Conservation (phyloP, 2,113 vertebrate species). For the Semnopithecus entellus region DNA sequence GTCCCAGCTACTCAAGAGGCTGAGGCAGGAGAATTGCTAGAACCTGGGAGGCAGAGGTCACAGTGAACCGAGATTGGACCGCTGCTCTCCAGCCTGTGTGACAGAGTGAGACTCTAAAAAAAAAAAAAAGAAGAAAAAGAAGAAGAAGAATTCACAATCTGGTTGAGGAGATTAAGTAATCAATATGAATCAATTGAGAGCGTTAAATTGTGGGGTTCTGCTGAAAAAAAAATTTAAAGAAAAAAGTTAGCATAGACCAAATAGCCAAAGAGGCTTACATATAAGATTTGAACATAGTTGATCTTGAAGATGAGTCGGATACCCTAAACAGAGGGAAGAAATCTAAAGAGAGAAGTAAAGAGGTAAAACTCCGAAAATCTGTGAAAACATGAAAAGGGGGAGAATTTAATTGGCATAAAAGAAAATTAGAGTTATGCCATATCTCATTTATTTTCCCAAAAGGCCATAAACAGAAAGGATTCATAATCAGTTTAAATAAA, state of each 20-base stretch:
- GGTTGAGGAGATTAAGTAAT: neutral
- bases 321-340: neutral
- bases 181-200: neutral
- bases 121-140: too few species aligned
- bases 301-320: neutral
- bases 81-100: too few species aligned
- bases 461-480: conserved; percentile 29
- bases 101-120: too few species aligned
- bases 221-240: conserved; percentile 12
- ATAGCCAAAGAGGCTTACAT: neutral
- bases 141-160: neutral
- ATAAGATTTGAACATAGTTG: neutral
- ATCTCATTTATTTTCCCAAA: conserved; percentile 28
- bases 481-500: conserved; percentile 37
- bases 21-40: too few species aligned
- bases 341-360: neutral
- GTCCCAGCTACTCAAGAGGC: too few species aligned
- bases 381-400: neutral
- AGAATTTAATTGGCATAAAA: neutral
- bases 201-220: neutral
- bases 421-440: neutral
- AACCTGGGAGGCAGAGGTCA: too few species aligned
- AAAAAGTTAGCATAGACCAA: neutral
- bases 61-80: too few species aligned
- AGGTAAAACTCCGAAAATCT: neutral